Percentiles rank a stretch among this genome's conserved stretches.
Evolutionary conservation across 2,888 invertebrate genomes (phyloP).

Genomic region (Pimpla rufipes): DNA sequence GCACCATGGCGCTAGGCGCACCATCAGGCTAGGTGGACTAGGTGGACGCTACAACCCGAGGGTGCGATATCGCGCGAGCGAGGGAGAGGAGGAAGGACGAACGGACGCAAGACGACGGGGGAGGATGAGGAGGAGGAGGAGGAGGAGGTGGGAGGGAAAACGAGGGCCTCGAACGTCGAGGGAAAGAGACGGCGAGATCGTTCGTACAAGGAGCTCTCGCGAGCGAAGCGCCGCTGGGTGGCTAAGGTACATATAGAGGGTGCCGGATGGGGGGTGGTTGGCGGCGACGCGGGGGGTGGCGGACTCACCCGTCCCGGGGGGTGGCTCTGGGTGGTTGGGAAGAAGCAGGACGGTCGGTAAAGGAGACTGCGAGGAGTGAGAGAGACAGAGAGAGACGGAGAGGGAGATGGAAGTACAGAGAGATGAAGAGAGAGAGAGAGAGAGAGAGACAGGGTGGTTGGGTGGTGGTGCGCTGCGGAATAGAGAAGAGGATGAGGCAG

Average conservation of each 20-base stretch:
- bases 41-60: constrained; percentile 60
- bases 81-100: constrained; percentile 49
- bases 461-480: constrained; percentile 50
- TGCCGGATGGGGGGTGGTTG: constrained; percentile 30
- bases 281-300: constrained; percentile 8
- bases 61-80: constrained; percentile 64
- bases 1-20: constrained; percentile 2
- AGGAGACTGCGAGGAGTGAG: constrained; percentile 38
- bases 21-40: constrained; percentile 45
- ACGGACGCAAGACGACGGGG: constrained; percentile 40
- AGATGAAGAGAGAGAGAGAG: background rate
- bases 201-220: constrained; percentile 70
- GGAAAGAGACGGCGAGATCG: constrained; percentile 70
- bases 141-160: constrained; percentile 67
- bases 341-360: constrained; percentile 70
- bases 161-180: constrained; percentile 73
- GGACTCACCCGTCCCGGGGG: constrained; percentile 34
- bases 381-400: background rate
- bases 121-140: constrained; percentile 22
- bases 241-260: constrained; percentile 52
- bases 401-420: background rate
- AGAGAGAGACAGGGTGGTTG: background rate
- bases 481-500: constrained; percentile 44
- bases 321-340: constrained; percentile 49
- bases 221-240: constrained; percentile 76